Base-by-base conservation (phyloP, 1,140 invertebrate species). In the Hylaeus volcanicus region DNA sequence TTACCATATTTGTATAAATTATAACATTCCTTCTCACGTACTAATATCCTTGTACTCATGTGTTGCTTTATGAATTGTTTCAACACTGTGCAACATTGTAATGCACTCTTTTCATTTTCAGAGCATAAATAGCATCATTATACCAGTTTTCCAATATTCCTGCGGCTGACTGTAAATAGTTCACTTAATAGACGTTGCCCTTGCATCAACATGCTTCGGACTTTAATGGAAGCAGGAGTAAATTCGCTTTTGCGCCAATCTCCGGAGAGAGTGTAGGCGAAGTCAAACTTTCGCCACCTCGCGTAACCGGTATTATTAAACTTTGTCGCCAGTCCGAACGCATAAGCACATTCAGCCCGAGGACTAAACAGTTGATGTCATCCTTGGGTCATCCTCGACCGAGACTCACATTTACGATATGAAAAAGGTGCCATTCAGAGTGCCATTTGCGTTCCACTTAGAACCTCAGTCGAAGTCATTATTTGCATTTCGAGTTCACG, bases 301-400 rank as follows among this genome's bases (percentile, higher is more conserved):
- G 73, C 53, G 39, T 73, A 56, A 68, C 51, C 77, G 15, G 69
- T 78, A 81, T 87, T 87, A 87, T 87, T 86, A 86, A 87, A 87
- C 76, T 87, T 86, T 60, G 14, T 53, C 14, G 8, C 65, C 70
- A 70, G 65, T 51, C 65, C 65, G 4, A 45, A 51, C 45, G 45
- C 15, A 48, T 51, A 51, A 68, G 26, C 65, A n/a, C 65, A 68
- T 68, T 68, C 45, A n/a, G 9, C 9, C 3, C 4, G n/a, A 68
- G 48, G n/a, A 68, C 45, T 68, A 53, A 68, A 68, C 45, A 68
- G 2, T 68, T 68, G 65, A 68, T 68, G n/a, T 15, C 64, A 26
- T 51, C n/a, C 1, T 51, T 45, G 45, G 51, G 65, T 53, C 65
- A 48, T 51, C 9, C 45, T 48, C 6, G 45, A 66, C 43, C 43